phyloP scores from a whole-genome alignment of 2,888 invertebrate species.

The Tetranychus truncatus region DNA sequence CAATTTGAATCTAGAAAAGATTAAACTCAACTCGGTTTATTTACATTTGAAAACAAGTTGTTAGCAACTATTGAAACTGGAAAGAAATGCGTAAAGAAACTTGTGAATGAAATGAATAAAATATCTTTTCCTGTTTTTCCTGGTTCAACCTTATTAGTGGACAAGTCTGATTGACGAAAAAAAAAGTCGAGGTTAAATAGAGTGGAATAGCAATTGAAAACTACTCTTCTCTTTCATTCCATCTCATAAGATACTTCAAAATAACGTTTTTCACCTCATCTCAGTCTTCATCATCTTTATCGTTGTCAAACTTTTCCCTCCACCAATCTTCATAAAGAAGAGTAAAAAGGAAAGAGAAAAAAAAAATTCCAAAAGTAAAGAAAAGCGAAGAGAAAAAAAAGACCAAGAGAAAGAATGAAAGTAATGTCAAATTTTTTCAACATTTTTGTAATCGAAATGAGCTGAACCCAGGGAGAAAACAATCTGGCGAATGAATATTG shows the following conservation, averaged over 20 bases:
- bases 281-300: not conserved
- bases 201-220: not conserved
- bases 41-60: too few species aligned
- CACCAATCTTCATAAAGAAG: too few species aligned
- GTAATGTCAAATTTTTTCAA: not conserved
- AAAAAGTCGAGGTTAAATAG: not conserved
- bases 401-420: not conserved
- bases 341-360: too few species aligned
- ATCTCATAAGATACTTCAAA: not conserved
- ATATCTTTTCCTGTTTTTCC: not conserved
- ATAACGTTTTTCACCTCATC: not conserved
- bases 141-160: not conserved
- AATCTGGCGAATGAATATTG: not conserved
- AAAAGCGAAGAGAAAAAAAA: not conserved
- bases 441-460: not conserved
- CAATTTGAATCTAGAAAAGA: too few species aligned
- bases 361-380: too few species aligned
- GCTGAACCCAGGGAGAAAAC: not conserved
- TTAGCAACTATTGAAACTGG: too few species aligned
- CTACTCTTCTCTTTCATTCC: not conserved
- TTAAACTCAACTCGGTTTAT: too few species aligned
- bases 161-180: not conserved
- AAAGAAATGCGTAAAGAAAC: too few species aligned
- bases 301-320: too few species aligned
- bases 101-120: too few species aligned